Base-by-base conservation (phyloP, 2,797 vertebrate species). In the Lindbergichthys nudifrons region DNA sequence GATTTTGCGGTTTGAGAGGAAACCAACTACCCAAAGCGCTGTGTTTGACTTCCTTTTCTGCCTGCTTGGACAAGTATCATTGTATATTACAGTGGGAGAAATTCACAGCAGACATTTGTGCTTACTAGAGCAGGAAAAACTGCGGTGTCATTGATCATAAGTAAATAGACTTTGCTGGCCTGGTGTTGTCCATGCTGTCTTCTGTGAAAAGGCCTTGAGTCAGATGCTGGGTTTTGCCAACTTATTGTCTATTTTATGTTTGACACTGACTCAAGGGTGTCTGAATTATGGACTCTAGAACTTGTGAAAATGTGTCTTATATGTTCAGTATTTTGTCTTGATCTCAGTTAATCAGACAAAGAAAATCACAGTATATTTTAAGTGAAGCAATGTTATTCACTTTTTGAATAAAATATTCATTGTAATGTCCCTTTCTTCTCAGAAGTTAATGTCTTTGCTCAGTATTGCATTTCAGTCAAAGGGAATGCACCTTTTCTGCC, bases 1-100 rank as follows among this genome's bases (percentile, higher is more conserved):
- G 48, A 75, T 70, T 63, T 48, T 1, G 13, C 23, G 7, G 4
- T 10, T 1, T n/a, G 18, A 62, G 64, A 74, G 75, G 83, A 89
- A 87, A 81, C 79, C 65, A 67, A 3, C 67, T 45, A 75, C 77
- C 79, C 77, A 62, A 53, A 77, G 16, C 1, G 1, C 23, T 11
- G 30, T 3, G 0, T 64, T 39, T 42, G 10, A 69, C 80, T 85
- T 83, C 69, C 82, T 78, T 10, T 36, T 63, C 19, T 47, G 13
- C 26, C 3, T 54, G 58, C 47, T 2, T 1, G 61, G 18, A 30
- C 11, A 2, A 8, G 43, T 1, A 32, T 51, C 43, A 3, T n/a
- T 50, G 1, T 62, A 9, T 41, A 7, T 71, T 36, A 74, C 10
- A 45, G 39, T 0, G 18, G 4, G 10, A 43, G 12, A 74, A 57